Percentiles rank a stretch among this genome's conserved stretches.
Evolutionary conservation across 2,113 vertebrate genomes (phyloP).

Genomic region (Misgurnus mizolepis): DNA sequence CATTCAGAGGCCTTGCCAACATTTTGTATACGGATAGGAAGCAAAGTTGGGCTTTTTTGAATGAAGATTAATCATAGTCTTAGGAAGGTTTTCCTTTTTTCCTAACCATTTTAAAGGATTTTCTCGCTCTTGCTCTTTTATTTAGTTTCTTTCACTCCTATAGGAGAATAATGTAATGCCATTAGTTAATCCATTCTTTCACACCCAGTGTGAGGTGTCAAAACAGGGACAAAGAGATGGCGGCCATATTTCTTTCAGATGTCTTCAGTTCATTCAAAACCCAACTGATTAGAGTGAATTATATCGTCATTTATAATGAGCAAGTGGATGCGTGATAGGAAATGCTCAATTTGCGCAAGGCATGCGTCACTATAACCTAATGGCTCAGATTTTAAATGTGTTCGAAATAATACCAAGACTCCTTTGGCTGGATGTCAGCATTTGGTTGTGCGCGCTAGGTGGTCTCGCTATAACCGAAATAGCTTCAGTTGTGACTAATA

Average conservation of each 20-base stretch:
- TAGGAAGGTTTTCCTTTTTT: too few relatives aligned
- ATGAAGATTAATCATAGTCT: too few relatives aligned
- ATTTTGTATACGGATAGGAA: too few relatives aligned
- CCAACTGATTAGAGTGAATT: conserved; percentile 1
- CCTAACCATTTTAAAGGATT: too few relatives aligned
- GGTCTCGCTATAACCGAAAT: conserved; percentile 24
- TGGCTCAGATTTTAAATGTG: background rate
- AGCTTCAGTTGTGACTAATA: conserved; percentile 33
- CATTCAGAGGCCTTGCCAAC: too few relatives aligned
- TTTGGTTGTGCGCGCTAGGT: conserved; percentile 20
- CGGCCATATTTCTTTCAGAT: conserved; percentile 12
- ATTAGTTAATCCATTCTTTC: conserved; percentile 13
- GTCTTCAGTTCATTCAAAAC: conserved; percentile 1
- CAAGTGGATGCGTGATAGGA: background rate
- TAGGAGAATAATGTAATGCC: background rate
- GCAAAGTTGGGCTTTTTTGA: too few relatives aligned
- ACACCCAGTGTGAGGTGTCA: background rate
- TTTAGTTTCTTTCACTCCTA: background rate
- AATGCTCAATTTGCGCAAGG: conserved; percentile 10
- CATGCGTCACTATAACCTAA: background rate
- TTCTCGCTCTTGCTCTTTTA: background rate
- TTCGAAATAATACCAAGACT: conserved; percentile 1
- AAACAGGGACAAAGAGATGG: background rate
- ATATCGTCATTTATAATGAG: background rate
- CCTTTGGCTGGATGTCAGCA: conserved; percentile 7